Conservation (phyloP, 2,888 invertebrate genomes). For the Melolontha melolontha region DNA sequence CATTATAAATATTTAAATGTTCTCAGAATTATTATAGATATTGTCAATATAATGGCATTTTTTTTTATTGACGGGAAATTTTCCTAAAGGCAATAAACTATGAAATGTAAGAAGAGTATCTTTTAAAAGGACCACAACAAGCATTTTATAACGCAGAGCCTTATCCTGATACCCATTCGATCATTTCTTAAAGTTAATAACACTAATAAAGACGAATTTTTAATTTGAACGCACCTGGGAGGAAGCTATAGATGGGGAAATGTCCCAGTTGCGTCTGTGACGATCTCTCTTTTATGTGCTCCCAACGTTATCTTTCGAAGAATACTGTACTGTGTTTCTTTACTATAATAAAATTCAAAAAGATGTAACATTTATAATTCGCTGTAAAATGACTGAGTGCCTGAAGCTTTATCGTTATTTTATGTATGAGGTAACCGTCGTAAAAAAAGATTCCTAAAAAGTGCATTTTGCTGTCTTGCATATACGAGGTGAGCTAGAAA, state of each 20-base stretch:
- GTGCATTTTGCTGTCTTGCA: not conserved
- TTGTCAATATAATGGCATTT: too few species aligned
- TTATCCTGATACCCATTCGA: constrained; percentile 14
- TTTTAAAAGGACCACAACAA: not conserved
- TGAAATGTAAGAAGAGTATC: too few species aligned
- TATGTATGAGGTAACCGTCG: constrained; percentile 9
- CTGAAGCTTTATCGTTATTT: constrained; percentile 32
- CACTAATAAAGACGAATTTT: constrained; percentile 22
- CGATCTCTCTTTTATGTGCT: not conserved
- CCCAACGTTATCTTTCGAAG: too few species aligned
- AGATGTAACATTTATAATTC: constrained; percentile 16
- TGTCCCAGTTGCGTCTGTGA: not conserved
- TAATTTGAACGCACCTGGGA: constrained; percentile 21
- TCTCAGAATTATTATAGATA: too few species aligned
- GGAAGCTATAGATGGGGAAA: constrained; percentile 2
- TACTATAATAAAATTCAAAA: constrained; percentile 18
- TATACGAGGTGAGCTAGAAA: too few species aligned
- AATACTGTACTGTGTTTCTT: too few species aligned
- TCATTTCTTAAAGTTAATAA: constrained; percentile 22
- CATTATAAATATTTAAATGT: too few species aligned
- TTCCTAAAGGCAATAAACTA: too few species aligned
- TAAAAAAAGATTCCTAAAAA: constrained; percentile 7
- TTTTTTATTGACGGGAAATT: too few species aligned
- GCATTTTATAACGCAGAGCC: not conserved
- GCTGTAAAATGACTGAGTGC: constrained; percentile 29